These are phyloP conservation scores for Agelaius tricolor DNA, from an alignment of 2,113 vertebrate species.

Conservation along the genomic window DNA sequence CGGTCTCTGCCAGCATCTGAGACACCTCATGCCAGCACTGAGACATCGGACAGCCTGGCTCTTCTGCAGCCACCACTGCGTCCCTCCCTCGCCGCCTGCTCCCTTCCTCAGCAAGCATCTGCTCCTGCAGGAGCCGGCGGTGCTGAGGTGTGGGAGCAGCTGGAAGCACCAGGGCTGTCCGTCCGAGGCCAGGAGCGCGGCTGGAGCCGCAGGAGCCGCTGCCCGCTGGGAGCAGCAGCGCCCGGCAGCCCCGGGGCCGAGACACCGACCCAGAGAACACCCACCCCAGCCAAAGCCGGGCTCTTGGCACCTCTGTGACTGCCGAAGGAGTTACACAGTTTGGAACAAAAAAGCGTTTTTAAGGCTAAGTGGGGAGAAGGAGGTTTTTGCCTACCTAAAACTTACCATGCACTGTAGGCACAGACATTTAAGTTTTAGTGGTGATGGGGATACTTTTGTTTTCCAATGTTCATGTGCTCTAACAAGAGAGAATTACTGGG, in stretches of 20 bases:
- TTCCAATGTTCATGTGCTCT: not conserved
- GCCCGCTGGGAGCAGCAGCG: not conserved
- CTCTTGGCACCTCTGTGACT: not conserved
- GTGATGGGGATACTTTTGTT: not conserved
- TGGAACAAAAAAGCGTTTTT: not conserved
- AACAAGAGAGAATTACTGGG: not conserved
- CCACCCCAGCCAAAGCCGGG: not conserved
- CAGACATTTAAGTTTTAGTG: not conserved
- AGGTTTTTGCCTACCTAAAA: not conserved
- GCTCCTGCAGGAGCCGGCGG: rapidly evolving
- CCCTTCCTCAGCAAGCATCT: not conserved
- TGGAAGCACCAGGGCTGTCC: not conserved
- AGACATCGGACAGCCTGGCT: not conserved
- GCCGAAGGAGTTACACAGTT: not conserved
- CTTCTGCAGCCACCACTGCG: not conserved
- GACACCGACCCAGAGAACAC: not conserved
- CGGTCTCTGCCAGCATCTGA: rapidly evolving
- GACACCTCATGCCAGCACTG: not conserved
- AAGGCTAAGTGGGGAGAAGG: not conserved
- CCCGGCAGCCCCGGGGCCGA: rapidly evolving
- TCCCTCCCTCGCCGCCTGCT: not conserved
- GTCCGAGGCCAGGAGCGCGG: not conserved
- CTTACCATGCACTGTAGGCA: not conserved
- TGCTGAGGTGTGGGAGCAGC: not conserved
- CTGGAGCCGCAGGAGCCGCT: not conserved